These are phyloP conservation scores for Chrysolina oricalcia DNA, from an alignment of 2,888 invertebrate genomes.

Conservation along the genomic window DNA sequence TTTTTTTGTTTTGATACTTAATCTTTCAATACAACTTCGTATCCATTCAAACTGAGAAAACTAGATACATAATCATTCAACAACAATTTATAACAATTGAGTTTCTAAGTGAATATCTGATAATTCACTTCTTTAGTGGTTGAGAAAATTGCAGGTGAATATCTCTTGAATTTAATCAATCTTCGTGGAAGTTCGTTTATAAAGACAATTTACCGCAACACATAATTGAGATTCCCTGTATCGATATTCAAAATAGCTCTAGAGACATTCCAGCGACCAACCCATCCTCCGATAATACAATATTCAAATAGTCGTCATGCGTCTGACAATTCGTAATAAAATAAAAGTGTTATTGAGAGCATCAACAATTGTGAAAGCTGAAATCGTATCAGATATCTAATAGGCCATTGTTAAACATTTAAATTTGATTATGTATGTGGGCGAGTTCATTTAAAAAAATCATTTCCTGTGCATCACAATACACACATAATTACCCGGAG, in stretches of 20 bases:
- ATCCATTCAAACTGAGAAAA: no score
- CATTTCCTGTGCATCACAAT: constrained; percentile 72
- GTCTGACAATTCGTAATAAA: constrained; percentile 60
- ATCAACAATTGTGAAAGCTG: constrained; percentile 67
- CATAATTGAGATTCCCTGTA: constrained; percentile 40
- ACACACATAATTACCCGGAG: constrained; percentile 72
- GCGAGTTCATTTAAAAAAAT: constrained; percentile 72
- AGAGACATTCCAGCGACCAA: constrained; percentile 51
- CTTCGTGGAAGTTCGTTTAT: background rate
- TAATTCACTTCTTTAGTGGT: no score
- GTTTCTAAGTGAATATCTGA: no score
- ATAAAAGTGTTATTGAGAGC: constrained; percentile 66
- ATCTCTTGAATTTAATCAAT: background rate
- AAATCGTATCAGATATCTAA: constrained; percentile 69
- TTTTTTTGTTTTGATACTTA: no score
- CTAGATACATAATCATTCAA: no score
- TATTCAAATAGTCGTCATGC: constrained; percentile 50
- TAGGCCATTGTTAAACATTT: constrained; percentile 72
- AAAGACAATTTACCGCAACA: constrained; percentile 6
- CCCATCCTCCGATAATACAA: constrained; percentile 45
- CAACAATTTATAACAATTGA: no score
- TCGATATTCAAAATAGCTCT: constrained; percentile 44
- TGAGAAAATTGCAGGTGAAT: background rate
- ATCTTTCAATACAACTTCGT: no score
- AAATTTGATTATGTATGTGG: constrained; percentile 72